These are phyloP conservation scores for Eolophus roseicapilla DNA, from an alignment of 2,113 vertebrate species.

Conservation along the genomic window DNA sequence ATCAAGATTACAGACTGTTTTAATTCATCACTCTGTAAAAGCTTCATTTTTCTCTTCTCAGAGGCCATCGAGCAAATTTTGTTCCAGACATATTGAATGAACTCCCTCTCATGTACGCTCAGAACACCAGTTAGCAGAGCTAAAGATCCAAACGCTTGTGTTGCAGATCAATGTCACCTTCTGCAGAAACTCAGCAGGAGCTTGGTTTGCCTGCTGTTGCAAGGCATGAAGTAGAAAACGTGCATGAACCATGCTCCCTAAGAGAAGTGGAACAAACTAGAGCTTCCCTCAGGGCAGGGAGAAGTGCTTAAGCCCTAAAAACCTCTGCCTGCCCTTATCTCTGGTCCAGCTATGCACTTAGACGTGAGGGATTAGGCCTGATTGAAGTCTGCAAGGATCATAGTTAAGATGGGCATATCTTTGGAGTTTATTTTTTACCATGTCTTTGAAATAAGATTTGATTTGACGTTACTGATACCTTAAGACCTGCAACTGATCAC, in stretches of 20 bases:
- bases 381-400: background rate
- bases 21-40: background rate
- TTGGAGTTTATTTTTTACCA: background rate
- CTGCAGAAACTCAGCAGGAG: background rate
- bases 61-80: background rate
- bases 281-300: background rate
- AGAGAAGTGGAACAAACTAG: background rate
- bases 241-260: background rate
- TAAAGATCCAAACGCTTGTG: background rate
- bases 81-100: background rate
- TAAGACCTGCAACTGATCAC: background rate
- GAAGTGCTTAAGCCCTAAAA: background rate
- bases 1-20: background rate
- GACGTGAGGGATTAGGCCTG: background rate
- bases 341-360: background rate
- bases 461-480: background rate
- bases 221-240: background rate
- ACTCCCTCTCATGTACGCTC: background rate
- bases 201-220: background rate
- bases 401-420: background rate
- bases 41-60: background rate
- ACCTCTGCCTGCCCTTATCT: background rate
- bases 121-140: background rate
- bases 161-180: background rate
- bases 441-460: background rate